phyloP scores from a whole-genome alignment of 2,797 vertebrate genomes.

The Gallinago solitaria region DNA sequence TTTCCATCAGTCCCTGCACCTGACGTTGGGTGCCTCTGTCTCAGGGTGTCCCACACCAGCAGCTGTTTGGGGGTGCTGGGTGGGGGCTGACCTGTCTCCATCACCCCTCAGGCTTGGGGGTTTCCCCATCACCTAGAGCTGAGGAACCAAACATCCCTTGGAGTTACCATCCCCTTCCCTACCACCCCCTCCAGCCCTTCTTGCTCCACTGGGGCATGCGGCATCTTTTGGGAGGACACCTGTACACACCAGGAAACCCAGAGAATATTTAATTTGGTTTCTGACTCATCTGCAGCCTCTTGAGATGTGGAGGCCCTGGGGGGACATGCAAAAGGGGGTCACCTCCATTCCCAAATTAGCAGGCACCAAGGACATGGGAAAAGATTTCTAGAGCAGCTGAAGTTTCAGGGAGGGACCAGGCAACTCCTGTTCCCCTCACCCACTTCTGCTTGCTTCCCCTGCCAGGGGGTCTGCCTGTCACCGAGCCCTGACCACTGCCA shows the following conservation, averaged over 20 bases:
- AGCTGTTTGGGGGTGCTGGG: neutral
- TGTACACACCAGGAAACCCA: neutral
- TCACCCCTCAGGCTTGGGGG: neutral
- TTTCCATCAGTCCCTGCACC: neutral
- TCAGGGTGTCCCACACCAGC: accelerated
- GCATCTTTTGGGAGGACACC: neutral
- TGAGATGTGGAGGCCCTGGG: neutral
- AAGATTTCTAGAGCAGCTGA: constrained; percentile 40
- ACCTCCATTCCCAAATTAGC: constrained; percentile 57
- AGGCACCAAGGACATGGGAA: constrained; percentile 30
- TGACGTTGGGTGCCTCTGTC: neutral
- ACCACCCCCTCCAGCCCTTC: neutral
- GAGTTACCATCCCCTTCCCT: neutral
- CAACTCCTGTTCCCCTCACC: neutral
- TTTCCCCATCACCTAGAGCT: neutral
- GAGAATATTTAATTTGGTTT: constrained; percentile 14
- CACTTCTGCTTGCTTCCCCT: neutral
- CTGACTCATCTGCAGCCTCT: neutral
- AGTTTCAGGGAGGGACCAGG: neutral
- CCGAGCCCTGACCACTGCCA: neutral
- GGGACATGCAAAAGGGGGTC: neutral
- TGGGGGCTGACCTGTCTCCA: neutral
- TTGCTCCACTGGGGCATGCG: accelerated
- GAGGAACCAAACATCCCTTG: neutral
- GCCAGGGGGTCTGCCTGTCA: neutral